These are phyloP conservation scores for Cyprinodon brontotheroides DNA, from an alignment of 2,113 vertebrate species.

Conservation along the genomic window DNA sequence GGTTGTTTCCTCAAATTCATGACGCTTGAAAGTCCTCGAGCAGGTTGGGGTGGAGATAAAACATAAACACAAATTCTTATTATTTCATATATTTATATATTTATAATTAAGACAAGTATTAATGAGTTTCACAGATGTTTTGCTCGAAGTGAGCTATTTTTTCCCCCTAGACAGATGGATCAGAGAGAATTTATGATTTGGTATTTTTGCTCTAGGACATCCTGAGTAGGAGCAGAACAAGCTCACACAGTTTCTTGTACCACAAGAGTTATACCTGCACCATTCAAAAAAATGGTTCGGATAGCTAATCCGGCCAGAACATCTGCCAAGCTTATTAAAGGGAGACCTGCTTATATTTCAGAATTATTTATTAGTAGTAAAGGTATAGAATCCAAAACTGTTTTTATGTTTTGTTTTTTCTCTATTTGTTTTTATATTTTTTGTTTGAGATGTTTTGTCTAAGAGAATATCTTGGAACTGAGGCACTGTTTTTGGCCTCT, in stretches of 20 bases:
- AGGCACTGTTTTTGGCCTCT: not conserved
- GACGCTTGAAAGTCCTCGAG: not conserved
- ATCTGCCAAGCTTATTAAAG: not conserved
- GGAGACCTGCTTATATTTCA: not conserved
- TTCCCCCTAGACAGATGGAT: not conserved
- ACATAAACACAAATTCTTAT: not conserved
- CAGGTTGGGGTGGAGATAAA: not conserved
- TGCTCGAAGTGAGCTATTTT: not conserved
- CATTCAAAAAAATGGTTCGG: not conserved
- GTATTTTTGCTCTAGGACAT: not conserved
- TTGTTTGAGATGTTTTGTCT: too few species aligned
- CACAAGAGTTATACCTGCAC: not conserved
- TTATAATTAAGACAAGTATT: not conserved
- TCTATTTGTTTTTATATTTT: not conserved
- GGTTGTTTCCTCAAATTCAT: not conserved
- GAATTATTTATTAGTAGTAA: not conserved
- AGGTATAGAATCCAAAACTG: not conserved
- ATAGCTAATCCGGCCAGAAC: not conserved
- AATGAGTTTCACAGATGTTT: not conserved
- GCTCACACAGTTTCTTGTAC: not conserved
- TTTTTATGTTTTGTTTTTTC: not conserved
- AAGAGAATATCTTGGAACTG: not conserved
- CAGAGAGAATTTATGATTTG: not conserved
- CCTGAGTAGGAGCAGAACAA: not conserved
- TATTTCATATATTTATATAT: not conserved